These are phyloP conservation scores for Oscheius sp. DNA, from an alignment of 2,888 invertebrate genomes.

Conservation along the genomic window DNA sequence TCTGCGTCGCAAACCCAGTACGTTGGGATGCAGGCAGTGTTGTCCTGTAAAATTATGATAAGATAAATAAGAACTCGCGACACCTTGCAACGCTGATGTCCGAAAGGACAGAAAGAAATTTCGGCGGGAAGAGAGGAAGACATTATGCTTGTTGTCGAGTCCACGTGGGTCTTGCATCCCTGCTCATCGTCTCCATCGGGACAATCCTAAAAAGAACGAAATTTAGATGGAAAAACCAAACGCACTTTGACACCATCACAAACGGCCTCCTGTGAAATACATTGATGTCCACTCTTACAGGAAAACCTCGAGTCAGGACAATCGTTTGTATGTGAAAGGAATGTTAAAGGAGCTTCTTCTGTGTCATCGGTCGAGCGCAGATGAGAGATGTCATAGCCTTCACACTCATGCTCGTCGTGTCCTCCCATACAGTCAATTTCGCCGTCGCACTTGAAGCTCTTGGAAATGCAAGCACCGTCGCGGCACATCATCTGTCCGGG, in stretches of 20 bases:
- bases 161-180: constrained; percentile 33
- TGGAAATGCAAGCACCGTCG: constrained; percentile 50
- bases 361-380: constrained; percentile 1
- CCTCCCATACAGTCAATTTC: constrained; percentile 32
- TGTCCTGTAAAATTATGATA: constrained; percentile 39
- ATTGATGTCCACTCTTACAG: constrained; percentile 32
- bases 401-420: constrained; percentile 18
- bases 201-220: constrained; percentile 44
- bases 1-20: constrained; percentile 56
- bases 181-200: constrained; percentile 52
- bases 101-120: not conserved
- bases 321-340: not conserved
- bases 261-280: constrained; percentile 29
- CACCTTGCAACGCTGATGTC: not conserved
- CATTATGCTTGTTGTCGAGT: not conserved
- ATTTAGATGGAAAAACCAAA: not conserved
- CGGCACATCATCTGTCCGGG: constrained; percentile 42
- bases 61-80: constrained; percentile 21
- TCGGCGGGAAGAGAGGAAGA: not conserved
- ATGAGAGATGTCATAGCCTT: not conserved
- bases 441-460: constrained; percentile 47
- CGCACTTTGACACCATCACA: constrained; percentile 43
- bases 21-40: constrained; percentile 48
- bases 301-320: constrained; percentile 24
- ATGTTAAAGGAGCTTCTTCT: not conserved